Percentiles rank a stretch among this genome's conserved stretches.
Conservation (phyloP, 2,797 vertebrate species). For the Iguana delicatissima region DNA sequence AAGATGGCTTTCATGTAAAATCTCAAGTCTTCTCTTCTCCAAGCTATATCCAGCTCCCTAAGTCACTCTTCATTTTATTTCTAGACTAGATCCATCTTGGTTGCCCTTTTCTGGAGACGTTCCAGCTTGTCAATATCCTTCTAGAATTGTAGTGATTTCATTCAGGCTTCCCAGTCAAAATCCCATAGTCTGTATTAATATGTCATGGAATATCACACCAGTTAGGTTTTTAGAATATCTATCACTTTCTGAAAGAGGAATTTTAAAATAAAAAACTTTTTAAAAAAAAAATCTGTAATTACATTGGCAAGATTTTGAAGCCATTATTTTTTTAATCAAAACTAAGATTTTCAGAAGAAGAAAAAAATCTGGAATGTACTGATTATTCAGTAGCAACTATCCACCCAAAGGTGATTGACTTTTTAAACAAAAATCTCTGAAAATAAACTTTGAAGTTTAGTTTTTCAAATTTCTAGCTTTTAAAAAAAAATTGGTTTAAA, state of each 20-base stretch:
- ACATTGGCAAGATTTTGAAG: neutral
- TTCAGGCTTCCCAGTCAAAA: too few species aligned
- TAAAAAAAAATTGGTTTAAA: neutral
- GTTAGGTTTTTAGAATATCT: too few species aligned
- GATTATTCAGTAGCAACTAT: neutral
- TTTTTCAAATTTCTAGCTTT: neutral
- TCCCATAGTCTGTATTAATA: neutral
- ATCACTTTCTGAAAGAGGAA: neutral
- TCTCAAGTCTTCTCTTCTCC: too few species aligned
- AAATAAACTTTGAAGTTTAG: neutral
- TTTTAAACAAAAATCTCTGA: neutral
- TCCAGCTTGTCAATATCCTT: too few species aligned
- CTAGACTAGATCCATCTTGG: too few species aligned
- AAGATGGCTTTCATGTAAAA: too few species aligned
- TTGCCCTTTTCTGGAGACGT: too few species aligned
- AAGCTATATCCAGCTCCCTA: too few species aligned
- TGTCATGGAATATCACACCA: neutral
- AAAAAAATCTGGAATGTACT: neutral
- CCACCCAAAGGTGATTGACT: neutral
- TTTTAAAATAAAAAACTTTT: neutral
- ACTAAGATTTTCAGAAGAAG: neutral
- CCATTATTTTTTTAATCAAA: neutral
- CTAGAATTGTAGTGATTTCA: too few species aligned
- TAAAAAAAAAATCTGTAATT: neutral
- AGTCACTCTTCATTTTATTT: too few species aligned